Base-by-base conservation (phyloP, 2,888 invertebrate genomes). In the Scaptomyza polygonia region DNA sequence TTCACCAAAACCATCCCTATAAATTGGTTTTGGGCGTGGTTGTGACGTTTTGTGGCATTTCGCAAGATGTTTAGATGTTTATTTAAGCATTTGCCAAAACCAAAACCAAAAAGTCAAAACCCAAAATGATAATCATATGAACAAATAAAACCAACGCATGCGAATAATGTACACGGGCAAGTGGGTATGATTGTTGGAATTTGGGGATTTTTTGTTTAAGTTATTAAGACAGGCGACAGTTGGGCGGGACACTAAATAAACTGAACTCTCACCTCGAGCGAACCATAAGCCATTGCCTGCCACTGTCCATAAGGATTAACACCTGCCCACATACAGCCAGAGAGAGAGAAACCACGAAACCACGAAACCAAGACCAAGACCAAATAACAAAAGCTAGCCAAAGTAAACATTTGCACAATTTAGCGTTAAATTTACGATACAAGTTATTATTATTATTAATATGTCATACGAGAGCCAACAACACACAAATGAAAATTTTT, bases 401-500 rank as follows among this genome's bases (percentile, higher is more conserved):
- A 85, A 72, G 63, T 39, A 81, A 72, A 85, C 74, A 73, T 73
- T 73, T 73, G 43, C 77, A 76, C 72, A 79, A 65, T 80, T 53
- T 58, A 56, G 70, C 25, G 47, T 49, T 55, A 62, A 80, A 88
- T 89, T 89, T 89, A 87, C 83, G 88, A 86, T 85, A 85, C 77
- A 81, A 79, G 76, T 86, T 86, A 86, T 88, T 88, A 86, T n/a
- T 79, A 78, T 12, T n/a, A 12, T 12, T 36, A 84, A 86, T 89
- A 79, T 90, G 88, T 88, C 89, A 88, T 77, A 76, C 74, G 61
- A 45, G 62, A 51, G n/a, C n/a, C n/a, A n/a, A n/a, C 16, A 47
- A 70, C 40, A 14, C 25, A 5, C 49, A 39, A 52, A 47, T 30
- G 45, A 32, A 36, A 36, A 14, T 14, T 34, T 34, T 36, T 32